Percentiles rank a stretch among this genome's conserved stretches.
These are phyloP conservation scores for Pelagia noctiluca DNA, from an alignment of 30 jellyfish, hydroid and myxozoan genomes.

Conservation along the genomic window DNA sequence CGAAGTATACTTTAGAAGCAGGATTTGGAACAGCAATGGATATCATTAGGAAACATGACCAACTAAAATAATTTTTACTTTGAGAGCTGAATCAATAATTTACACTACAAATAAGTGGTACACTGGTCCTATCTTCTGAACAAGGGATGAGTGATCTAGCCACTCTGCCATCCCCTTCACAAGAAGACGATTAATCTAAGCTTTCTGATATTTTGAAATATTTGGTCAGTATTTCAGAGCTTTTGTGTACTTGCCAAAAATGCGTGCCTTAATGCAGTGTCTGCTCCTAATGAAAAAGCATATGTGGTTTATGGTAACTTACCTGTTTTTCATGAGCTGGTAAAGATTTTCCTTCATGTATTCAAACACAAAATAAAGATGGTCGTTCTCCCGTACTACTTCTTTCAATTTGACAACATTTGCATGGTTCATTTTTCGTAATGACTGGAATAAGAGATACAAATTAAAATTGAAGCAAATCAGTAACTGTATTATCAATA, in stretches of 20 bases:
- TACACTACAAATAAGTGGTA: too few relatives aligned
- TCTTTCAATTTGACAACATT: conserved; percentile 90
- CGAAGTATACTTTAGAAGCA: too few relatives aligned
- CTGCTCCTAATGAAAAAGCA: not conserved
- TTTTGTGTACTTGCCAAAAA: not conserved
- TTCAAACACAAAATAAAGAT: conserved; percentile 90
- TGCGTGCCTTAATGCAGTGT: not conserved
- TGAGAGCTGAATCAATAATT: too few relatives aligned
- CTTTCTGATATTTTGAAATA: too few relatives aligned
- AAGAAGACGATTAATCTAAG: too few relatives aligned
- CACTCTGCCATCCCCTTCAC: too few relatives aligned
- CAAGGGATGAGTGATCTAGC: too few relatives aligned
- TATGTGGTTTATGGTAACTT: not conserved
- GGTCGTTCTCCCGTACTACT: conserved; percentile 92
- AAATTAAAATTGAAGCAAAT: not conserved
- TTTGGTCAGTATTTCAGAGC: too few relatives aligned
- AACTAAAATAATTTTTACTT: too few relatives aligned
- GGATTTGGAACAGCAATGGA: too few relatives aligned
- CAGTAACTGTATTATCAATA: not conserved
- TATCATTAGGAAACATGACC: too few relatives aligned
- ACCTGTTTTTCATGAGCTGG: conserved; percentile 98
- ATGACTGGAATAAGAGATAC: conserved; percentile 59
- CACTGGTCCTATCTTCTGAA: too few relatives aligned
- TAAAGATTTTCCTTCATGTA: conserved; percentile 96
- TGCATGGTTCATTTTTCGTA: conserved; percentile 90